Conservation (phyloP, 1,140 invertebrate species). For the Neodiprion pinetum region DNA sequence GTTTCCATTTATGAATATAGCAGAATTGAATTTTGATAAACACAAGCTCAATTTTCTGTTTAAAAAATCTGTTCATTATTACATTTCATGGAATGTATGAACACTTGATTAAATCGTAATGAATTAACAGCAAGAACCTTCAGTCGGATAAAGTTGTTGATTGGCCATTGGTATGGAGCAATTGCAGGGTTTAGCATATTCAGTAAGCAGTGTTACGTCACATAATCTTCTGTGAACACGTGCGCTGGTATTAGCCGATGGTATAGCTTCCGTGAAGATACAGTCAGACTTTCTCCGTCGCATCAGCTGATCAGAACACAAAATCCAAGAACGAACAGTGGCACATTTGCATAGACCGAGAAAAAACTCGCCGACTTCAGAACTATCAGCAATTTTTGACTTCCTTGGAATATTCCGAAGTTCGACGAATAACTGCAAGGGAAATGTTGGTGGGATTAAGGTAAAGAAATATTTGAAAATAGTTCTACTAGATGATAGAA, state of each 20-base stretch:
- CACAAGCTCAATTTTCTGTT: no score
- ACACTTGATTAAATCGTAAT: no score
- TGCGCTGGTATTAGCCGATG: conserved; percentile 29
- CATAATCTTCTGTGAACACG: conserved; percentile 31
- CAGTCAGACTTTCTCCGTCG: conserved; percentile 18
- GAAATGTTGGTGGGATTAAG: not conserved
- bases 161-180: conserved; percentile 25
- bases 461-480: no score
- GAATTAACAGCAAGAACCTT: conserved; percentile 21
- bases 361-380: conserved; percentile 28
- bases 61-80: no score
- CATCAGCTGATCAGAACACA: conserved; percentile 25
- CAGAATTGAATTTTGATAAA: no score
- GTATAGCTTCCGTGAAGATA: conserved; percentile 27
- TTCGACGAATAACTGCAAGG: conserved; percentile 35
- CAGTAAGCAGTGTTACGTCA: conserved; percentile 23
- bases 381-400: conserved; percentile 21
- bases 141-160: conserved; percentile 24
- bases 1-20: no score
- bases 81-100: no score
- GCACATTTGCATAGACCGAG: conserved; percentile 26
- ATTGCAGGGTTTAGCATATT: conserved; percentile 21
- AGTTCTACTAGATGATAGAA: no score
- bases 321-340: conserved; percentile 23
- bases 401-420: conserved; percentile 24